Percentiles rank a stretch among this genome's conserved stretches.
These are phyloP conservation scores for Tapera naevia DNA, from an alignment of 2,797 vertebrate species.

Conservation along the genomic window DNA sequence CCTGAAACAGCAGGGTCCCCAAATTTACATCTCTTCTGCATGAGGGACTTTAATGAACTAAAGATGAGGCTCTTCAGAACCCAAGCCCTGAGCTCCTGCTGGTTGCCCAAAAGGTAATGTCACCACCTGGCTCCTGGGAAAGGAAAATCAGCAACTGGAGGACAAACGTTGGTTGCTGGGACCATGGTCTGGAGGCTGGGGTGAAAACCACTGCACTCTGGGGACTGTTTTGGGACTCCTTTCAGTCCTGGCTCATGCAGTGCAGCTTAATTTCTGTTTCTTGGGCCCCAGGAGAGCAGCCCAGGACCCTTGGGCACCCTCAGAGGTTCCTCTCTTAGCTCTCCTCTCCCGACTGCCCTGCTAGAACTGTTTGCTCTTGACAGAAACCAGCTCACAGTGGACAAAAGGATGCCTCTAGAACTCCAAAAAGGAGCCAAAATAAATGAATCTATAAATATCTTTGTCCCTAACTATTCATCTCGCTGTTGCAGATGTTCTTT, in stretches of 20 bases:
- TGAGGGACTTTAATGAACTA: not conserved
- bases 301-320: not conserved
- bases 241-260: not conserved
- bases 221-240: not conserved
- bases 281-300: not conserved
- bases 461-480: not conserved
- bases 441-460: not conserved
- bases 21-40: not conserved
- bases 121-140: not conserved
- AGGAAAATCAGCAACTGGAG: not conserved
- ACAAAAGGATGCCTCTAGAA: not conserved
- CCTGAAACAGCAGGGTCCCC: not conserved
- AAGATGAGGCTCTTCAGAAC: not conserved
- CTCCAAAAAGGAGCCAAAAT: not conserved
- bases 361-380: not conserved
- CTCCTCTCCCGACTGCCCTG: not conserved
- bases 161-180: not conserved
- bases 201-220: too few species aligned
- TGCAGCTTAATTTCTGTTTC: rapidly evolving
- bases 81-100: too few species aligned
- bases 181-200: not conserved
- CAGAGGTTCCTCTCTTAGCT: not conserved
- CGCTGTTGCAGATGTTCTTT: not conserved
- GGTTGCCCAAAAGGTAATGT: too few species aligned
- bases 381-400: not conserved